Conservation (phyloP, 2,113 vertebrate genomes). For the Andinoacara biseriatus region DNA sequence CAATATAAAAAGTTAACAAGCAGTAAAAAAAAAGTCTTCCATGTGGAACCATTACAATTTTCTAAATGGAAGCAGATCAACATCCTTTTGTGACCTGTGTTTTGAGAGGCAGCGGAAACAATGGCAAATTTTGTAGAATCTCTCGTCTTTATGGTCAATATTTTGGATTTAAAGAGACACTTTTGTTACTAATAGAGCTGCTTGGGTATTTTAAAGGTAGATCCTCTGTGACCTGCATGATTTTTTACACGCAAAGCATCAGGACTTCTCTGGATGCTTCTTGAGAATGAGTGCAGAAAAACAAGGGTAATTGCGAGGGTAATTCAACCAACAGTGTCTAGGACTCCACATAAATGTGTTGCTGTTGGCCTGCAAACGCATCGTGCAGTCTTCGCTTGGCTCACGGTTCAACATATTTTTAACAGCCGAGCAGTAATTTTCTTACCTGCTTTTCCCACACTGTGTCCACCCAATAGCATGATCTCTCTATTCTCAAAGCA, state of each 20-base stretch:
- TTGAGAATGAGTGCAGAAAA: neutral
- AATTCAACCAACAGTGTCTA: neutral
- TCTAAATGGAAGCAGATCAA: conserved; percentile 25
- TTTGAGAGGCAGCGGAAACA: neutral
- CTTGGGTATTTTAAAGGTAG: neutral
- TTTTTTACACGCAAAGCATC: neutral
- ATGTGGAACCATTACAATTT: conserved; percentile 25
- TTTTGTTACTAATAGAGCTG: neutral
- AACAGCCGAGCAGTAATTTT: conserved; percentile 39
- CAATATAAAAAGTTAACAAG: conserved; percentile 19
- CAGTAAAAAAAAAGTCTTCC: conserved; percentile 17
- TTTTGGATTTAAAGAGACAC: neutral
- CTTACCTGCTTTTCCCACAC: conserved; percentile 69
- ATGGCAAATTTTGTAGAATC: neutral
- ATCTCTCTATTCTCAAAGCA: conserved; percentile 56
- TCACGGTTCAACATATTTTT: conserved; percentile 46
- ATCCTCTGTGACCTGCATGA: neutral
- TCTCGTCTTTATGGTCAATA: neutral
- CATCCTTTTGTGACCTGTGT: conserved; percentile 18
- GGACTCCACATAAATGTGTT: neutral
- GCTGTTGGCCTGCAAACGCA: neutral
- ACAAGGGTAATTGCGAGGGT: neutral
- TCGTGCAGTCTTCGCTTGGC: conserved; percentile 18
- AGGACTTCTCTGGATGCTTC: neutral
- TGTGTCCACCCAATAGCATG: conserved; percentile 36